Base-by-base conservation (phyloP, 2,888 invertebrate species). In the Cerceris ruficornis region DNA sequence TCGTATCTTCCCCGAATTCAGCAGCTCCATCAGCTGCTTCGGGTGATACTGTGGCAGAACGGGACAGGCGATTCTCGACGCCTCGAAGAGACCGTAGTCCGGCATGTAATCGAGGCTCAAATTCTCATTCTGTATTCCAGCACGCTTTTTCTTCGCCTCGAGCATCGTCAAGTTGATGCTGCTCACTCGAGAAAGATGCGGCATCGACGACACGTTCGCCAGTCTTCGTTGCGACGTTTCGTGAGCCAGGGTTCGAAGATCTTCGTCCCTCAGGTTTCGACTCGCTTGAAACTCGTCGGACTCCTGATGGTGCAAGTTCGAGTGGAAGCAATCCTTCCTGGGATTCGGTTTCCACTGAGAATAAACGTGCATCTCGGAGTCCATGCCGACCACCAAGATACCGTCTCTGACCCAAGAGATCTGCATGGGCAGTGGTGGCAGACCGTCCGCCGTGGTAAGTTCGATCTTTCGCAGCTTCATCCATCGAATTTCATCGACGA, bases 1-100 rank as follows among this genome's bases (percentile, higher is more conserved):
- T 88, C 98, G 94, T 85, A 98, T 98, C 93, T 98, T 99, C 4
- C 99, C 99, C 68, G 98, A 99, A 93, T 99, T 99, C 42, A 99
- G 94, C 52, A 99, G 93, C 90, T 99, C 99, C 97, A 99, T 99
- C 49, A 99, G 93, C 90, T 99, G 99, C 90, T 99, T 99, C 0
- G 99, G 99, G 93, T 99, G 99, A 92, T 99, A 99, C 90, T 99
- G 99, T 0, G 99, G 99, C 75, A 99, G 93, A 55, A 99, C 98
- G 0, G 99, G 99, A 88, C 98, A 99, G 0, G 99, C 98, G 90
- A 99, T 97, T 79, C 98, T 95, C 6, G 98, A 98, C 0, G 99
- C 99, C 93, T 99, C 99, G 93, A 99, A 99, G 66, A 99, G 93
- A 0, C 98, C 98, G 89, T 97, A 98, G 93, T 98, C 98, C 0